Evolutionary conservation across 2,888 invertebrate species (phyloP).

Genomic region (Eilema griseolum): DNA sequence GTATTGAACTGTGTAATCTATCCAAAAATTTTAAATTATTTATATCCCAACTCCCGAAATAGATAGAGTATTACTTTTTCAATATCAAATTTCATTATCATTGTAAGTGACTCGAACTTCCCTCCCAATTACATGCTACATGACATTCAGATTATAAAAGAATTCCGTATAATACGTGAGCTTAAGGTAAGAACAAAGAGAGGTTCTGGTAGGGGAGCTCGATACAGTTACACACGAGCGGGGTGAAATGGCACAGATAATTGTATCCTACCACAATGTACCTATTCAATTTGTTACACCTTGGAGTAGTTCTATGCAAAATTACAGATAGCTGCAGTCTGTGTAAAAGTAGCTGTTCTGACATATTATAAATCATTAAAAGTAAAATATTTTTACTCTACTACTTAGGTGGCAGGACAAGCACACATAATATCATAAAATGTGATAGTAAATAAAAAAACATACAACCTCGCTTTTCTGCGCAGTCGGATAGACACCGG

Average conservation of each 20-base stretch:
- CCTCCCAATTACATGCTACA: neutral
- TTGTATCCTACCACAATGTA: constrained; percentile 34
- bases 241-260: constrained; percentile 31
- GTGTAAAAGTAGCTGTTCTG: neutral
- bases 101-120: neutral
- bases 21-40: no score
- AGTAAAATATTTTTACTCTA: no score
- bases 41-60: no score
- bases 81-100: no score
- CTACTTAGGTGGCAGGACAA: no score
- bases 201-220: constrained; percentile 13
- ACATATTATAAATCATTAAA: neutral
- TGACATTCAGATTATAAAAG: constrained; percentile 5
- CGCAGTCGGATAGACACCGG: no score
- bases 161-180: neutral
- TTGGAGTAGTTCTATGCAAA: constrained; percentile 15
- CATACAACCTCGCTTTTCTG: no score
- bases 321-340: constrained; percentile 13
- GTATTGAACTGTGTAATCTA: no score
- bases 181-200: constrained; percentile 5
- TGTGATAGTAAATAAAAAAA: no score
- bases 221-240: constrained; percentile 31
- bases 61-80: no score
- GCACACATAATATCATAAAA: no score
- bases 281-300: constrained; percentile 41